phyloP scores from a whole-genome alignment of 1,140 invertebrate genomes.

The Oryctes rhinoceros region DNA sequence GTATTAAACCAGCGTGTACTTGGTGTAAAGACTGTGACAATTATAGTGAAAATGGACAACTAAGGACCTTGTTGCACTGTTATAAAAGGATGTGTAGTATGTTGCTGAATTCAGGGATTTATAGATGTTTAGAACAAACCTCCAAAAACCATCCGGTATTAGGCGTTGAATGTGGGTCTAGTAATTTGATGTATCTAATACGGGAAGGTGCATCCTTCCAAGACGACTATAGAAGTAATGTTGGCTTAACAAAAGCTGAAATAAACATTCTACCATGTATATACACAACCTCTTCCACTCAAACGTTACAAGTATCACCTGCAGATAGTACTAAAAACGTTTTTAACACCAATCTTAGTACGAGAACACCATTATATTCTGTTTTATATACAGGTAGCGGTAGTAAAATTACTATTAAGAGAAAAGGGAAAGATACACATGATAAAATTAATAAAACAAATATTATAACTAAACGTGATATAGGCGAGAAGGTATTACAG shows the following conservation, averaged over 20 bases:
- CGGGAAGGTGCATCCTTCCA: constrained; percentile 80
- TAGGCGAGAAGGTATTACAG: constrained; percentile 35
- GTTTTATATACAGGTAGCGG: constrained; percentile 80
- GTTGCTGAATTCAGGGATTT: constrained; percentile 76
- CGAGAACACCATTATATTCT: constrained; percentile 74
- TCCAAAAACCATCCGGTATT: constrained; percentile 59
- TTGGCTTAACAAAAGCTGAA: constrained; percentile 73
- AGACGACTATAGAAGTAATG: constrained; percentile 77
- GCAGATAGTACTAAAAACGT: constrained; percentile 40
- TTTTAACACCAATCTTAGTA: constrained; percentile 25
- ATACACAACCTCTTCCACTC: constrained; percentile 75
- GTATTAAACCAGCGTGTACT: constrained; percentile 81
- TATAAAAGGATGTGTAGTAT: constrained; percentile 90
- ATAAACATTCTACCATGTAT: constrained; percentile 78
- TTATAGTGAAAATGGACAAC: constrained; percentile 83
- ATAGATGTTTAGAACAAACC: constrained; percentile 68
- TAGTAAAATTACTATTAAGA: constrained; percentile 84
- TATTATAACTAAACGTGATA: constrained; percentile 29
- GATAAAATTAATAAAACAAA: constrained; percentile 27
- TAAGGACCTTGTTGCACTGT: constrained; percentile 83
- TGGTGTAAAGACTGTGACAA: constrained; percentile 86
- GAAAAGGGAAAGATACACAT: constrained; percentile 69
- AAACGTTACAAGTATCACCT: constrained; percentile 60
- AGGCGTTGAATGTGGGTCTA: constrained; percentile 57
- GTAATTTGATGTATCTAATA: constrained; percentile 76